Evolutionary conservation across 1,140 invertebrate genomes (phyloP).

Genomic region (Gryllus bimaculatus): DNA sequence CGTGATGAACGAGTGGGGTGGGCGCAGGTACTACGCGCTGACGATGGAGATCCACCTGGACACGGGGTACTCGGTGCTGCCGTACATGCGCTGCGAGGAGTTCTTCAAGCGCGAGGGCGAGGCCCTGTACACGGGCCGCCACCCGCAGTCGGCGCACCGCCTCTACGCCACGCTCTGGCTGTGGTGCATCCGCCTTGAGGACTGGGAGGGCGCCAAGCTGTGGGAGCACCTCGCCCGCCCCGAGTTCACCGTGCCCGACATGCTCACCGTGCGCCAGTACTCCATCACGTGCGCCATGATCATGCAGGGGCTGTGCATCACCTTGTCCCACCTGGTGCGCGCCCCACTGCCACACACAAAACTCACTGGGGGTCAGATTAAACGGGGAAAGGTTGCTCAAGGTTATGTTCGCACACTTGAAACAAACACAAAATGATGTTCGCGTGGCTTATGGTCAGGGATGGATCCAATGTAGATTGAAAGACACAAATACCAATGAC

Average conservation of each 20-base stretch:
- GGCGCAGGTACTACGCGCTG: constrained; percentile 33
- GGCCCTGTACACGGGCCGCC: constrained; percentile 29
- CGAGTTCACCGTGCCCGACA: constrained; percentile 18
- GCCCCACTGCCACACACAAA: too few species aligned
- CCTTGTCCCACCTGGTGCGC: constrained; percentile 29
- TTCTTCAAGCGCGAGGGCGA: constrained; percentile 35
- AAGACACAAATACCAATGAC: too few species aligned
- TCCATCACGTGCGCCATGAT: constrained; percentile 31
- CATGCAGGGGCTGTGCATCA: constrained; percentile 33
- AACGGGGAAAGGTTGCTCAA: too few species aligned
- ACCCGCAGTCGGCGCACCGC: constrained; percentile 32
- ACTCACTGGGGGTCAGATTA: too few species aligned
- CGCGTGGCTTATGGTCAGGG: too few species aligned
- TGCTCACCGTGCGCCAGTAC: constrained; percentile 29
- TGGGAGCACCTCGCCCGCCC: constrained; percentile 27
- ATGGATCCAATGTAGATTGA: too few species aligned
- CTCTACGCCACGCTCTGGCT: constrained; percentile 37
- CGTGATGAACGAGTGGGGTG: background rate
- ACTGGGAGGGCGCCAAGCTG: constrained; percentile 32
- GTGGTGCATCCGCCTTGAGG: constrained; percentile 33
- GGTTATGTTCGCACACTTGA: too few species aligned
- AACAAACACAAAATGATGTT: too few species aligned
- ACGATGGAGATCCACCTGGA: constrained; percentile 40
- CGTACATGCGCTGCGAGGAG: constrained; percentile 31
- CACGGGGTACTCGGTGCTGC: constrained; percentile 34